phyloP scores from a whole-genome alignment of 2,113 vertebrate genomes.

The Harpagus bidentatus region DNA sequence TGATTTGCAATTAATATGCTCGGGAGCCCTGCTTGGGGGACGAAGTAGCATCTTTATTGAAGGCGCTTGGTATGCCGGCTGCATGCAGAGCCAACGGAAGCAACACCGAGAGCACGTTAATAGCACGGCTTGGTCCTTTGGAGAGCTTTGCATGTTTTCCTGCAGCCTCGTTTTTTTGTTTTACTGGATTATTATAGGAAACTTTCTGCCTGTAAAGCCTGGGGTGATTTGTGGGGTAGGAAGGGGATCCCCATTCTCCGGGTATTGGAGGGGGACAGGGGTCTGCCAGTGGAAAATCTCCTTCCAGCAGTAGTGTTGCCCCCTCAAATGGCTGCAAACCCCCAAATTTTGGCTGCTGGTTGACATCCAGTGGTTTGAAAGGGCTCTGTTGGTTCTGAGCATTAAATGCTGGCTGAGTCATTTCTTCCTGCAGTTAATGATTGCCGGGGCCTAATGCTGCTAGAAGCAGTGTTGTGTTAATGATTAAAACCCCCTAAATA shows the following conservation, averaged over 20 bases:
- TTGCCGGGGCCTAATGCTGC: background rate
- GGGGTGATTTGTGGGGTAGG: background rate
- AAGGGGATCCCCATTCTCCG: background rate
- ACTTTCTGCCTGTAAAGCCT: background rate
- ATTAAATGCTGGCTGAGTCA: background rate
- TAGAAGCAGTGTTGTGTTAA: background rate
- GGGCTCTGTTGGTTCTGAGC: background rate
- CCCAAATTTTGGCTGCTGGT: background rate
- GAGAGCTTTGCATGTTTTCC: background rate
- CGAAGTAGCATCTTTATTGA: background rate
- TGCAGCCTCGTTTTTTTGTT: background rate
- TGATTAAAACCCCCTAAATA: background rate
- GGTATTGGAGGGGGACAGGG: no score
- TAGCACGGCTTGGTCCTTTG: fast-evolving
- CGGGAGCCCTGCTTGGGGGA: fast-evolving
- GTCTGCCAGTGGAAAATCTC: background rate
- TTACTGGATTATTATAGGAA: background rate
- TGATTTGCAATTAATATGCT: background rate
- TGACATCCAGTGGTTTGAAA: fast-evolving
- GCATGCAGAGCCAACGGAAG: background rate
- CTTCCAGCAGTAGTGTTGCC: background rate
- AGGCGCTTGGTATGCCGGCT: background rate
- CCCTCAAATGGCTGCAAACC: background rate
- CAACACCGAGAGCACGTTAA: fast-evolving
- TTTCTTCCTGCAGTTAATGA: background rate